These are phyloP conservation scores for Odontocolon sp. DNA, from an alignment of 2,888 invertebrate genomes.

Conservation along the genomic window DNA sequence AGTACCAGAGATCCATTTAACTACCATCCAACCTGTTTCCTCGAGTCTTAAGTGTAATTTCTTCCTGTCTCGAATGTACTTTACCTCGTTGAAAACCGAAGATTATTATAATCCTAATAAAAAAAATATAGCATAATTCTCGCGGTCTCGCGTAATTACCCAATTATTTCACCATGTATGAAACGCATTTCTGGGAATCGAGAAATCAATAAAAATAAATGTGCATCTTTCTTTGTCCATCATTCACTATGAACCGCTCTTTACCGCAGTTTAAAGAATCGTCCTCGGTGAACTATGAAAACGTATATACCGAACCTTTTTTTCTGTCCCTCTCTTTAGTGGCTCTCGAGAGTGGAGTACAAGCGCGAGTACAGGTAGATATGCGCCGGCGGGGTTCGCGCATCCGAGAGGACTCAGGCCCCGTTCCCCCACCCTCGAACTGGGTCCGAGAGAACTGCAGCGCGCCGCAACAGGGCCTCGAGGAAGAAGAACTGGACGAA, in stretches of 20 bases:
- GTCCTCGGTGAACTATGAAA: conserved; percentile 34
- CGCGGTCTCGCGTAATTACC: conserved; percentile 23
- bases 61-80: conserved; percentile 5
- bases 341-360: conserved; percentile 16
- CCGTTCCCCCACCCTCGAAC: neutral
- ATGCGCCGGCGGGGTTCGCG: conserved; percentile 58
- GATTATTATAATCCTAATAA: neutral
- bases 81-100: neutral
- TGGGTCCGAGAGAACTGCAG: conserved; percentile 31
- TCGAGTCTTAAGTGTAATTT: conserved; percentile 22
- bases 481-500: conserved; percentile 38
- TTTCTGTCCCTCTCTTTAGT: conserved; percentile 4
- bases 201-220: conserved; percentile 9
- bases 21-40: conserved; percentile 16
- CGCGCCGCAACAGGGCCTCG: conserved; percentile 34
- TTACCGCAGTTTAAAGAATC: neutral
- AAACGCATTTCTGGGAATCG: conserved; percentile 9
- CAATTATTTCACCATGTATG: conserved; percentile 19
- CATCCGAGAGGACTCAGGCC: conserved; percentile 37
- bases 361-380: conserved; percentile 56
- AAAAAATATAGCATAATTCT: conserved; percentile 7
- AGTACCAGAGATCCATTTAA: conserved; percentile 26
- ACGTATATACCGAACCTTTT: conserved; percentile 2
- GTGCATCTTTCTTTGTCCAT: neutral
- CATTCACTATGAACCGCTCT: too few species aligned